A percentile compares a stretch with the other conserved stretches of the same genome.
phyloP scores from a whole-genome alignment of 2,113 vertebrate genomes.

The Calyptommatus sinebrachiatus region DNA sequence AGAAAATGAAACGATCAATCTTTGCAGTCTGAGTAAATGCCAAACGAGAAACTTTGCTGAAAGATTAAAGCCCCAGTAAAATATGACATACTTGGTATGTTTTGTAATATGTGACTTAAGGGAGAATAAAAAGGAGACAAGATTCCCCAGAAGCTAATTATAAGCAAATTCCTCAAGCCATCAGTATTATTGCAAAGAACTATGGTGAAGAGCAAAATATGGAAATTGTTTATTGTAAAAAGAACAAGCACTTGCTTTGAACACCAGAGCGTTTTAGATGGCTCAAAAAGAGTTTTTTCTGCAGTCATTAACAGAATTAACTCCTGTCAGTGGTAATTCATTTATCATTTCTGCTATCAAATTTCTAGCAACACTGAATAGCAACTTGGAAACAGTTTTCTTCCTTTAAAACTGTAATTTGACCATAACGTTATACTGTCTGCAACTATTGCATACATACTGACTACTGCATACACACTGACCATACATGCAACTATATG shows the following conservation, averaged over 20 bases:
- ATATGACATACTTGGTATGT: slow-evolving; percentile 57
- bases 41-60: slow-evolving; percentile 68
- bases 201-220: slow-evolving; percentile 58
- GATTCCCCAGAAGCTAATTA: slow-evolving; percentile 36
- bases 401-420: background rate
- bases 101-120: slow-evolving; percentile 55
- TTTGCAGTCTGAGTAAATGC: slow-evolving; percentile 69
- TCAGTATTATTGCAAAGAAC: slow-evolving; percentile 58
- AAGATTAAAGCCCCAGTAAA: slow-evolving; percentile 71
- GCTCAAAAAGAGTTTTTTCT: background rate
- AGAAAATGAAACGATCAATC: slow-evolving; percentile 62
- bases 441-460: too few relatives aligned
- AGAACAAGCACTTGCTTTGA: slow-evolving; percentile 38
- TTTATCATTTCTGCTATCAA: background rate
- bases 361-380: background rate
- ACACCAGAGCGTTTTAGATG: slow-evolving; percentile 2
- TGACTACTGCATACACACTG: too few relatives aligned
- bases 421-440: background rate
- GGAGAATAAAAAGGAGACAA: background rate
- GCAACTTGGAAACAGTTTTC: background rate
- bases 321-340: background rate
- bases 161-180: slow-evolving; percentile 55
- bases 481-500: too few relatives aligned
- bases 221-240: slow-evolving; percentile 51
- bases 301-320: background rate